Evolutionary conservation across 2,888 invertebrate genomes (phyloP).

Genomic region (Agonopterix arenella): DNA sequence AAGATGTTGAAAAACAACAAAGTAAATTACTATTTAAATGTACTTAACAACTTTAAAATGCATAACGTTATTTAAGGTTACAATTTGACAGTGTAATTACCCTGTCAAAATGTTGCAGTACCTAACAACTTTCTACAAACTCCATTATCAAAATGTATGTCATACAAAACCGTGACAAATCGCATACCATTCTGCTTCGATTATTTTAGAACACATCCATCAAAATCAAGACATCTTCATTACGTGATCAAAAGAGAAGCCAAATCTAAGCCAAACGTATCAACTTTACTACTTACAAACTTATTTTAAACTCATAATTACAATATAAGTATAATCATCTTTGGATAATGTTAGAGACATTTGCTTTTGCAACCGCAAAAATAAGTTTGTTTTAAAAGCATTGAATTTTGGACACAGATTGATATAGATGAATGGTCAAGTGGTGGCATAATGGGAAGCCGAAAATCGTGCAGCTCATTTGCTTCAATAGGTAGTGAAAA

Average conservation of each 20-base stretch:
- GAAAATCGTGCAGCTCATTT: too few relatives aligned
- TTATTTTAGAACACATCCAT: constrained; percentile 33
- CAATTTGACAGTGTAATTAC: neutral
- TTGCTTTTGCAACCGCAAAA: neutral
- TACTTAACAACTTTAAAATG: neutral
- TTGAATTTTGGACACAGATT: constrained; percentile 8
- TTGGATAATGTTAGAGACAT: neutral
- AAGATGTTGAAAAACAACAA: neutral
- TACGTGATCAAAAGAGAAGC: constrained; percentile 22
- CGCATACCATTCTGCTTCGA: constrained; percentile 18
- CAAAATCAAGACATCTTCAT: constrained; percentile 46
- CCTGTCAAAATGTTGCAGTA: neutral
- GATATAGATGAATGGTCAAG: constrained; percentile 12
- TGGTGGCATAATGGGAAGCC: constrained; percentile 5
- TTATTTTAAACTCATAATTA: neutral
- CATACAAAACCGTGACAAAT: constrained; percentile 18
- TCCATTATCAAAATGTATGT: constrained; percentile 4
- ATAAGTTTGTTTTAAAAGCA: too few relatives aligned
- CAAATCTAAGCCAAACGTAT: constrained; percentile 6
- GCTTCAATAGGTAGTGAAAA: too few relatives aligned
- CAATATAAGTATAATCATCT: too few relatives aligned
- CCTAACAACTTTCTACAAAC: neutral
- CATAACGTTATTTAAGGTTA: neutral
- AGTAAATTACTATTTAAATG: neutral
- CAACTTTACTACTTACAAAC: constrained; percentile 2